Percentiles rank a stretch among this genome's conserved stretches.
Evolutionary conservation across 35 echinoderm and acorn worm species (phyloP).

Genomic region (Ophiothrix spiculata): DNA sequence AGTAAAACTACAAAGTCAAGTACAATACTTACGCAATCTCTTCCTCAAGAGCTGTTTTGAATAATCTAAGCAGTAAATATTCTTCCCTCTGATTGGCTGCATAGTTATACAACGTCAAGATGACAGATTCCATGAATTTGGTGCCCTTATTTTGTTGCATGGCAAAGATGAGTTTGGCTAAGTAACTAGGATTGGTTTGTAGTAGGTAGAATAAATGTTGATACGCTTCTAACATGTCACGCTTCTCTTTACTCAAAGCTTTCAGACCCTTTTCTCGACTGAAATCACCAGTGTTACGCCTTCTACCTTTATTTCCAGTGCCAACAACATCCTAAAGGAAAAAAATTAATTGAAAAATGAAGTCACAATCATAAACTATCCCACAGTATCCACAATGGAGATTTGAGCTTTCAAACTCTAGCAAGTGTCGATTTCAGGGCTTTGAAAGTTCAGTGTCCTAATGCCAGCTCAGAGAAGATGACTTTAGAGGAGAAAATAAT

Average conservation of each 20-base stretch:
- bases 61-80: constrained; percentile 87
- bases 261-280: constrained; percentile 69
- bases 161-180: constrained; percentile 98
- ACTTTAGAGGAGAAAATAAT: too few species aligned
- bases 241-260: constrained; percentile 89
- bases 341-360: not conserved
- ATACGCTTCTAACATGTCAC: constrained; percentile 92
- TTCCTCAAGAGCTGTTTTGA: constrained; percentile 93
- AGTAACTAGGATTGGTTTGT: constrained; percentile 91
- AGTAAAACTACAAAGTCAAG: not conserved
- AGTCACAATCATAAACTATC: too few species aligned
- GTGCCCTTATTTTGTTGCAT: constrained; percentile 90
- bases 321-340: constrained; percentile 73
- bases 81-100: constrained; percentile 98
- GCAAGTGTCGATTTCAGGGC: too few species aligned
- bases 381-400: too few species aligned
- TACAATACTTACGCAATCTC: constrained; percentile 79
- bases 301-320: constrained; percentile 38
- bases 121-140: constrained; percentile 99
- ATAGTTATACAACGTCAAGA: constrained; percentile 95
- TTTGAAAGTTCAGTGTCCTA: too few species aligned
- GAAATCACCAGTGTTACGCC: constrained; percentile 34
- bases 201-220: constrained; percentile 93
- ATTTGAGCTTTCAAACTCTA: too few species aligned
- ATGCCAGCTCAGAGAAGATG: too few species aligned